Base-by-base conservation (phyloP, 2,888 invertebrate genomes). In the Parasteatoda lunata region DNA sequence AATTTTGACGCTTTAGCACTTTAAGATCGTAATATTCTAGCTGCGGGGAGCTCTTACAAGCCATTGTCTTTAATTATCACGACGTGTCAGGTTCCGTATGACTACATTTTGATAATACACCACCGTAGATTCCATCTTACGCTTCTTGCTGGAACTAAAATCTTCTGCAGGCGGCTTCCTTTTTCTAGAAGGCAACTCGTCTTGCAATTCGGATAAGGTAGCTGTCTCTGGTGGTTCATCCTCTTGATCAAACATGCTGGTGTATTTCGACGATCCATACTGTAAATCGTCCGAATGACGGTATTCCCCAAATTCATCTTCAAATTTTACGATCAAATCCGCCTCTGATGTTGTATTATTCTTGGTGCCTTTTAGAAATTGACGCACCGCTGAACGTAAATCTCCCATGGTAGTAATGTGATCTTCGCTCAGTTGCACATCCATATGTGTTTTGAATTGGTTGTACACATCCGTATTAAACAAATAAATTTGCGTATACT, bases 391-490 rank as follows among this genome's bases (percentile, higher is more conserved):
- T 5, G 68, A 77, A 3, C 66, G 66, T 6, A 77, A 66, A 66
- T 77, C 68, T 9, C 49, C 66, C 77, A 77, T 77, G 30, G 77
- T 77, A 4, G 77, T 77, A 3, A 77, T 49, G 45, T 15, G 11
- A 15, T n/a, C 48, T 9, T 13, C 7, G 3, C 15, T 48, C 5
- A 59, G 5, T 64, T 76, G 75, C 4, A 76, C 64, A 45, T 76
- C 75, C 77, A 77, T 77, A 13, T 77, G 66, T 11, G 11, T 49
- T 8, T 77, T 77, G 65, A 77, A 68, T 51, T 66, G 66, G 13
- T 77, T 51, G 77, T 77, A 77, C 6, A 77, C 66, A 13, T 77
- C 68, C 9, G 77, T 76, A 48, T 76, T 76, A n/a, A 76, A 13
- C 64, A 76, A 48, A 64, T 65, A 76, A 47, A 48, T 9, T n/a